A percentile compares a stretch with the other conserved stretches of the same genome.
These are phyloP conservation scores for Minunthozetes semirufus DNA, from an alignment of 2,888 invertebrate genomes.

Conservation along the genomic window DNA sequence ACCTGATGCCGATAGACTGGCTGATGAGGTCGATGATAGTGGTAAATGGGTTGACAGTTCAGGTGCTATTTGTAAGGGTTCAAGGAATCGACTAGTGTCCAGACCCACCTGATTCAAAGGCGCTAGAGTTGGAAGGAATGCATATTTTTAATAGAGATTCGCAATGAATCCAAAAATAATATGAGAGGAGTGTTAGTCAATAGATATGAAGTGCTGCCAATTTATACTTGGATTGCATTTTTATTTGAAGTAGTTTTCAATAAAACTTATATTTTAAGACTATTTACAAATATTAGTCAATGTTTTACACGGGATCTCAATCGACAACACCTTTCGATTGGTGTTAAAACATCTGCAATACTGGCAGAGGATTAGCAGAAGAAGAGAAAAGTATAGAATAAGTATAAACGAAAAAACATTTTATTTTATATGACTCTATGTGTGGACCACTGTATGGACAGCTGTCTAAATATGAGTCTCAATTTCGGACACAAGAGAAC, in stretches of 20 bases:
- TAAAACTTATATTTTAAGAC: too few relatives aligned
- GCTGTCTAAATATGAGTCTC: conserved; percentile 22
- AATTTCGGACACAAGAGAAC: neutral
- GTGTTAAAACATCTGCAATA: conserved; percentile 28
- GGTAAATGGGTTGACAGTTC: conserved; percentile 19
- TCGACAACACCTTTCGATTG: conserved; percentile 3
- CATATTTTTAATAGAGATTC: too few relatives aligned
- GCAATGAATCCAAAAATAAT: too few relatives aligned
- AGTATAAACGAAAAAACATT: neutral
- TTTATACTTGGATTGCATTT: neutral
- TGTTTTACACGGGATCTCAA: neutral
- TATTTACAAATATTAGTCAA: conserved; percentile 4
- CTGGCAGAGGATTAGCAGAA: neutral
- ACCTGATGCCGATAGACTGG: conserved; percentile 5
- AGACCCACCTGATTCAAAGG: conserved; percentile 16
- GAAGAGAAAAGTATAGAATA: too few relatives aligned
- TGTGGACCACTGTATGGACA: neutral
- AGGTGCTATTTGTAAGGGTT: conserved; percentile 10
- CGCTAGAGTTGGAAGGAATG: neutral
- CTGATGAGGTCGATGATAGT: conserved; percentile 15
- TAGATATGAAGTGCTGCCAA: neutral
- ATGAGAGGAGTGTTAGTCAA: neutral
- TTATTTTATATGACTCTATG: neutral
- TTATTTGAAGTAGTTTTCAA: too few relatives aligned
- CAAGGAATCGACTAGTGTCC: conserved; percentile 1